Evolutionary conservation across 2,797 vertebrate species (phyloP).

Genomic region (Pangasius macronema): DNA sequence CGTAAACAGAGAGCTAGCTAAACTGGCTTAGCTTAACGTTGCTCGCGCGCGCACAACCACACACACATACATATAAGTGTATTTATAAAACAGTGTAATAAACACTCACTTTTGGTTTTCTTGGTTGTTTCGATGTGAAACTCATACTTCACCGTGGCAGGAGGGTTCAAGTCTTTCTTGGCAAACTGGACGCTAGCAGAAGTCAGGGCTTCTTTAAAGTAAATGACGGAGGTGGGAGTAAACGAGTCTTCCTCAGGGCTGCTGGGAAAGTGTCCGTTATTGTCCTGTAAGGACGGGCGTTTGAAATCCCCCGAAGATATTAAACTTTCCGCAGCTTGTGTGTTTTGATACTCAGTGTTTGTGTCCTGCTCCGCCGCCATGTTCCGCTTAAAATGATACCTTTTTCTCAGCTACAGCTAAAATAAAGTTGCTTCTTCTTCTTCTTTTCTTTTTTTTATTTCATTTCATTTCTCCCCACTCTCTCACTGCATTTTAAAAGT

Average conservation of each 20-base stretch:
- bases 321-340: slow-evolving; percentile 60
- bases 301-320: slow-evolving; percentile 32
- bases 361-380: slow-evolving; percentile 62
- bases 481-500: background rate
- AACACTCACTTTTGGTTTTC: slow-evolving; percentile 72
- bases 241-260: slow-evolving; percentile 74
- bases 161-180: slow-evolving; percentile 55
- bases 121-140: slow-evolving; percentile 72
- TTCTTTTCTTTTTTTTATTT: background rate
- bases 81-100: background rate
- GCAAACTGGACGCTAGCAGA: slow-evolving; percentile 68
- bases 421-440: background rate
- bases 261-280: slow-evolving; percentile 65
- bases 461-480: no score
- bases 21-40: background rate
- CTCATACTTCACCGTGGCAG: slow-evolving; percentile 66
- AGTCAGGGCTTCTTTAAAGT: slow-evolving; percentile 77
- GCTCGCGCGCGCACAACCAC: background rate
- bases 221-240: slow-evolving; percentile 78
- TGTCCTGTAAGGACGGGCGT: slow-evolving; percentile 56
- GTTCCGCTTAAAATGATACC: slow-evolving; percentile 52
- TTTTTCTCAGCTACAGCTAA: slow-evolving; percentile 28
- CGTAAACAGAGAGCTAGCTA: background rate
- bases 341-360: slow-evolving; percentile 30
- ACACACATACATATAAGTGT: background rate